A percentile compares a stretch with the other conserved stretches of the same genome.
Conservation (phyloP, 2,888 invertebrate genomes). For the Polydrusus tereticollis region DNA sequence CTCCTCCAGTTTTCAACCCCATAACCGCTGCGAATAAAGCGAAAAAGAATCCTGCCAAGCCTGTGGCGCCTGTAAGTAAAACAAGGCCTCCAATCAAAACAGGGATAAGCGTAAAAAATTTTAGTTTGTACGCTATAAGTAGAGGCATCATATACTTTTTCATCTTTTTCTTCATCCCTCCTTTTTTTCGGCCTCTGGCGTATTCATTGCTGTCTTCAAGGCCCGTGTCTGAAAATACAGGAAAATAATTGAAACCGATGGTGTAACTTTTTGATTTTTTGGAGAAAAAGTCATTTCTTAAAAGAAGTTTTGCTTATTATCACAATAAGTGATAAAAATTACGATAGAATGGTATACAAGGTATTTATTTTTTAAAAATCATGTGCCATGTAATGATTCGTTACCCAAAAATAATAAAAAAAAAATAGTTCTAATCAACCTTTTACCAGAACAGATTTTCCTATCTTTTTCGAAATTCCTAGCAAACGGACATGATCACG, state of each 20-base stretch:
- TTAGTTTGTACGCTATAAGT: constrained; percentile 85
- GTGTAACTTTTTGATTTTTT: no score
- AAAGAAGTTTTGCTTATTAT: no score
- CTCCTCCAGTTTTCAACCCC: constrained; percentile 72
- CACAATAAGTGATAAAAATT: no score
- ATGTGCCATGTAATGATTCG: no score
- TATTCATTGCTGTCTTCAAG: constrained; percentile 46
- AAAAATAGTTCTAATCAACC: no score
- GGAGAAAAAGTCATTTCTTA: no score
- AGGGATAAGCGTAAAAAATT: constrained; percentile 84
- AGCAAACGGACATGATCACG: no score
- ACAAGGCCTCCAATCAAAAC: constrained; percentile 80
- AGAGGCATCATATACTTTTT: constrained; percentile 81
- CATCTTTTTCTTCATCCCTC: constrained; percentile 70
- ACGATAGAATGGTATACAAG: no score
- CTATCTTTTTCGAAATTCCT: no score
- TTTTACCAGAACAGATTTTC: no score
- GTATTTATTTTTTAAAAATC: no score
- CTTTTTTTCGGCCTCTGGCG: constrained; percentile 65
- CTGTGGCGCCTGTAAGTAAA: constrained; percentile 82
- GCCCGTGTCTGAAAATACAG: constrained; percentile 52
- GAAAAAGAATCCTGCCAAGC: constrained; percentile 89
- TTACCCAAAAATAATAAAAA: no score
- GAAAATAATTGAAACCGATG: not conserved
- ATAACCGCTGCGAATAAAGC: constrained; percentile 87